Percentiles rank a stretch among this genome's conserved stretches.
These are phyloP conservation scores for Oreortyx pictus DNA, from an alignment of 2,797 vertebrate genomes.

Conservation along the genomic window DNA sequence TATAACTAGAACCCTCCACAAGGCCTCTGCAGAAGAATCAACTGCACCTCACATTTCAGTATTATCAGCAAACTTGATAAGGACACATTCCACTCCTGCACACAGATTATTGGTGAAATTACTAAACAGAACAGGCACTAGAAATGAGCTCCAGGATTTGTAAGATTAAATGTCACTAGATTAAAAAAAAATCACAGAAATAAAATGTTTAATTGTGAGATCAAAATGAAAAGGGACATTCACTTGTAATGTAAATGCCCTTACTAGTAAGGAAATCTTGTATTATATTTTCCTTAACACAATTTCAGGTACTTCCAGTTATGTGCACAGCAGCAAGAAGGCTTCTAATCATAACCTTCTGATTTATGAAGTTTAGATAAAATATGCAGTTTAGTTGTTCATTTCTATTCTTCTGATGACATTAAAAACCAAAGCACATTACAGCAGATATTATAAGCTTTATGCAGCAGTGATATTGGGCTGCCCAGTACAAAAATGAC, in stretches of 20 bases:
- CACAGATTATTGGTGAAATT: background rate
- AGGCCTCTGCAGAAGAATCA: background rate
- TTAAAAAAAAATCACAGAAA: background rate
- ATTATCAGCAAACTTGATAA: background rate
- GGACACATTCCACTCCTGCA: background rate
- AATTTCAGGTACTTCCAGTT: background rate
- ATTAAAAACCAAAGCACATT: background rate
- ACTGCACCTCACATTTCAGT: background rate
- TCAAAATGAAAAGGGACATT: background rate
- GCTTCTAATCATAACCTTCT: background rate
- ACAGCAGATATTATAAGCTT: background rate
- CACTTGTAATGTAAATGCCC: background rate
- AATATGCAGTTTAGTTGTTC: background rate
- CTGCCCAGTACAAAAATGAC: too few species aligned
- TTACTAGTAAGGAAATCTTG: background rate
- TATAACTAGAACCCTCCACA: background rate
- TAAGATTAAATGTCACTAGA: background rate
- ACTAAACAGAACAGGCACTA: background rate
- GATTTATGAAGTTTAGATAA: background rate
- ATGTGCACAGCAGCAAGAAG: background rate
- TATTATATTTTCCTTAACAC: background rate
- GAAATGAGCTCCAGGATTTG: background rate
- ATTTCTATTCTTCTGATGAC: background rate
- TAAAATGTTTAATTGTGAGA: background rate
- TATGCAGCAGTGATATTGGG: background rate